Percentiles rank a stretch among this genome's conserved stretches.
phyloP scores from a whole-genome alignment of 2,113 vertebrate genomes.

The Gymnocephalus cernua region DNA sequence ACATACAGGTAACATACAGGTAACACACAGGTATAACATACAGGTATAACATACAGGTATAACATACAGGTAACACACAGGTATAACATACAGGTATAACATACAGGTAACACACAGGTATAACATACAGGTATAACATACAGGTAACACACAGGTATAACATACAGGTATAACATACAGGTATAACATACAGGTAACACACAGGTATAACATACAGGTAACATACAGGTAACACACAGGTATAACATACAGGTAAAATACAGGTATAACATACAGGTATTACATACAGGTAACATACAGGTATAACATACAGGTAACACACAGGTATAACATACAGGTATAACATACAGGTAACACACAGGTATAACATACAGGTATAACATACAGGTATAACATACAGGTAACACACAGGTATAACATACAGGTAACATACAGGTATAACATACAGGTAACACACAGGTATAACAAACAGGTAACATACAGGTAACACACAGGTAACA shows the following conservation, averaged over 20 bases:
- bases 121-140: neutral
- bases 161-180: neutral
- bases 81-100: neutral
- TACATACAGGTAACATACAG: too few species aligned
- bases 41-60: neutral
- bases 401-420: too few species aligned
- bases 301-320: too few species aligned
- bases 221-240: neutral
- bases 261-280: neutral
- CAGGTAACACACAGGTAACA: too few species aligned
- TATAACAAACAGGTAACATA: too few species aligned
- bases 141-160: neutral
- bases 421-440: too few species aligned
- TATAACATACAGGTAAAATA: neutral
- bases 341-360: neutral
- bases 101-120: neutral
- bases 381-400: too few species aligned
- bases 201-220: neutral
- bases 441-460: too few species aligned
- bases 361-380: neutral
- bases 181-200: neutral
- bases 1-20: neutral
- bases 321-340: neutral
- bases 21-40: neutral
- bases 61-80: neutral